phyloP scores from a whole-genome alignment of 2,888 invertebrate genomes.

The Aphodius granarius region DNA sequence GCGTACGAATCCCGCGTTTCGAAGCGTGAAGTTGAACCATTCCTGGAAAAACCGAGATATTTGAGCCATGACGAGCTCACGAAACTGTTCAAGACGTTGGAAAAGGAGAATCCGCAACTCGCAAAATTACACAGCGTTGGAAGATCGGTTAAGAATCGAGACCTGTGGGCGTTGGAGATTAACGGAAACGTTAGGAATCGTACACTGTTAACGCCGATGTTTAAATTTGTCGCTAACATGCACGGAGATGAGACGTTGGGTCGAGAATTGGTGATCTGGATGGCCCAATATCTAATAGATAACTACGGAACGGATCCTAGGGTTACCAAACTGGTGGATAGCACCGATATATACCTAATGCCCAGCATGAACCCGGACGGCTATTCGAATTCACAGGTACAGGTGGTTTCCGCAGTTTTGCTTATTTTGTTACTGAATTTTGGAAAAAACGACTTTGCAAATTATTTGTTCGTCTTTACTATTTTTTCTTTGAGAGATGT shows the following conservation, averaged over 20 bases:
- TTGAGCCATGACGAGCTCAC: slow-evolving; percentile 72
- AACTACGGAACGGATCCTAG: slow-evolving; percentile 72
- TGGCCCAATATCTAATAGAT: slow-evolving; percentile 80
- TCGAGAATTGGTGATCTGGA: slow-evolving; percentile 76
- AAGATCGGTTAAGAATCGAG: slow-evolving; percentile 77
- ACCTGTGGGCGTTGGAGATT: slow-evolving; percentile 81
- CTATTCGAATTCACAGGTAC: slow-evolving; percentile 78
- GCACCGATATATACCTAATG: slow-evolving; percentile 92
- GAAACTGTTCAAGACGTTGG: slow-evolving; percentile 64
- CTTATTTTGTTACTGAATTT: no score
- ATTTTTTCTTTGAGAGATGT: no score
- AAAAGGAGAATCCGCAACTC: slow-evolving; percentile 67
- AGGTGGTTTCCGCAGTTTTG: neutral
- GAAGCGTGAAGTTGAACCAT: slow-evolving; percentile 53
- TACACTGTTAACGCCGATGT: slow-evolving; percentile 77
- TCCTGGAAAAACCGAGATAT: slow-evolving; percentile 64
- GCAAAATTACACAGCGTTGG: slow-evolving; percentile 79
- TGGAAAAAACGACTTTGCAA: no score
- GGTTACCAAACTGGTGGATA: slow-evolving; percentile 77
- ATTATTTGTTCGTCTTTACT: no score
- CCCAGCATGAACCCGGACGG: slow-evolving; percentile 99
- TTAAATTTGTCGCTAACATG: slow-evolving; percentile 96
- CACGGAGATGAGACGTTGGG: slow-evolving; percentile 94
- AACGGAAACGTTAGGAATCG: slow-evolving; percentile 65
- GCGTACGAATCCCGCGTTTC: slow-evolving; percentile 15